A percentile compares a stretch with the other conserved stretches of the same genome.
Conservation (phyloP, 2,113 vertebrate genomes). For the Sander vitreus region DNA sequence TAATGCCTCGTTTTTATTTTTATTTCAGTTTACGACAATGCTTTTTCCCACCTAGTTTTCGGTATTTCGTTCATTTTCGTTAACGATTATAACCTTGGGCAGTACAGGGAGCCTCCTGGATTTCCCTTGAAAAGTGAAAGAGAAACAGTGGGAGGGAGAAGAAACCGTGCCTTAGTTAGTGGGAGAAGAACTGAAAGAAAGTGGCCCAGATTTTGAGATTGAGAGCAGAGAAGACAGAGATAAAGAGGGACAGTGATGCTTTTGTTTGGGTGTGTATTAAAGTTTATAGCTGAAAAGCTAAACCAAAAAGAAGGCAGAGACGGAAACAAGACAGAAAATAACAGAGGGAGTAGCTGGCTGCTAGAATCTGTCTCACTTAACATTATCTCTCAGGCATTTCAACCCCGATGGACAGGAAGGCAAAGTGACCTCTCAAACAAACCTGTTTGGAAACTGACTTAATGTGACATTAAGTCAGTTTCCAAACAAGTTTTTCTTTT, state of each 20-base stretch:
- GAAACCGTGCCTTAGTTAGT: background rate
- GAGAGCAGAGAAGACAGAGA: background rate
- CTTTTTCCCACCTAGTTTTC: too few species aligned
- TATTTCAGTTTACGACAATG: too few species aligned
- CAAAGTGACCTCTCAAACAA: background rate
- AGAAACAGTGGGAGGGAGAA: background rate
- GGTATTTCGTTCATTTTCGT: too few species aligned
- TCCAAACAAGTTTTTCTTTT: background rate
- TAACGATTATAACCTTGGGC: too few species aligned
- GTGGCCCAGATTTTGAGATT: background rate
- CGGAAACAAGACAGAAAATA: constrained; percentile 2
- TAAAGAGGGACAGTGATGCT: background rate
- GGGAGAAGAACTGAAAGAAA: background rate
- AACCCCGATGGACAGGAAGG: background rate
- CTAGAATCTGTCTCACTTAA: constrained; percentile 31
- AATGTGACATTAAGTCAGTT: too few species aligned
- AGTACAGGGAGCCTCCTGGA: background rate
- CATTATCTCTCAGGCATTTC: constrained; percentile 20
- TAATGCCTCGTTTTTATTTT: too few species aligned
- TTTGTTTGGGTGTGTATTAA: background rate
- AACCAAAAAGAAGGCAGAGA: background rate
- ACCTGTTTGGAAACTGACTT: background rate
- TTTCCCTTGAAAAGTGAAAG: background rate
- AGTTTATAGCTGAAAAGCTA: background rate
- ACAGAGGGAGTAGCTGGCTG: background rate